A percentile compares a stretch with the other conserved stretches of the same genome.
Evolutionary conservation across 2,888 invertebrate genomes (phyloP).

Genomic region (Patella caerulea): DNA sequence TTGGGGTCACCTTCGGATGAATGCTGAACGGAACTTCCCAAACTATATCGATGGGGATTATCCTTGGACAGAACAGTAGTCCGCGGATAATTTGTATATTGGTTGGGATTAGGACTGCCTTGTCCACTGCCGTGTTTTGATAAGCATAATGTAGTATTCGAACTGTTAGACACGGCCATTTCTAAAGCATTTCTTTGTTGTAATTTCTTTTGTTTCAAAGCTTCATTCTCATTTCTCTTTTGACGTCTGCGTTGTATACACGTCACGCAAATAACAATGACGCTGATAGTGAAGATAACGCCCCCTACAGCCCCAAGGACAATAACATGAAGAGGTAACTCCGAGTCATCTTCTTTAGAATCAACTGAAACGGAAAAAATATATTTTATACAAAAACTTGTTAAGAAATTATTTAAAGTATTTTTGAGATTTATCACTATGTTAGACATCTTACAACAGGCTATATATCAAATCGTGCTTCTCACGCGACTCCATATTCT

Average conservation of each 20-base stretch:
- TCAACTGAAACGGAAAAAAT: slow-evolving; percentile 22
- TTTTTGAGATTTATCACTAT: background rate
- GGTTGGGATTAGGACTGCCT: slow-evolving; percentile 16
- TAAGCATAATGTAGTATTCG: slow-evolving; percentile 37
- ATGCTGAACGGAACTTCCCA: slow-evolving; percentile 44
- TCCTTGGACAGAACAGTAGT: slow-evolving; percentile 19
- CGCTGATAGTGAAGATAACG: slow-evolving; percentile 52
- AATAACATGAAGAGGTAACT: slow-evolving; percentile 53
- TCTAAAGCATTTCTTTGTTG: slow-evolving; percentile 45
- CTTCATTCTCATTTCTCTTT: slow-evolving; percentile 37
- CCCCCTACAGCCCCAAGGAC: slow-evolving; percentile 64
- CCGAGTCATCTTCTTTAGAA: slow-evolving; percentile 17
- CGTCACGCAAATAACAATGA: slow-evolving; percentile 55
- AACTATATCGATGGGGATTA: slow-evolving; percentile 39
- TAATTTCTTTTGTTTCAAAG: slow-evolving; percentile 21
- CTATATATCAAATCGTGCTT: no score
- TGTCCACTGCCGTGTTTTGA: slow-evolving; percentile 22
- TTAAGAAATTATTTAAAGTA: background rate
- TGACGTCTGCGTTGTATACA: slow-evolving; percentile 45
- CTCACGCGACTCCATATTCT: no score
- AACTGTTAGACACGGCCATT: slow-evolving; percentile 47
- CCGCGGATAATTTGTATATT: slow-evolving; percentile 18
- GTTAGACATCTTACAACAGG: no score
- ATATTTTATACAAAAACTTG: background rate
- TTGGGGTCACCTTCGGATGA: slow-evolving; percentile 42